Conservation (phyloP, 2,888 invertebrate genomes). For the Polyommatus icarus region DNA sequence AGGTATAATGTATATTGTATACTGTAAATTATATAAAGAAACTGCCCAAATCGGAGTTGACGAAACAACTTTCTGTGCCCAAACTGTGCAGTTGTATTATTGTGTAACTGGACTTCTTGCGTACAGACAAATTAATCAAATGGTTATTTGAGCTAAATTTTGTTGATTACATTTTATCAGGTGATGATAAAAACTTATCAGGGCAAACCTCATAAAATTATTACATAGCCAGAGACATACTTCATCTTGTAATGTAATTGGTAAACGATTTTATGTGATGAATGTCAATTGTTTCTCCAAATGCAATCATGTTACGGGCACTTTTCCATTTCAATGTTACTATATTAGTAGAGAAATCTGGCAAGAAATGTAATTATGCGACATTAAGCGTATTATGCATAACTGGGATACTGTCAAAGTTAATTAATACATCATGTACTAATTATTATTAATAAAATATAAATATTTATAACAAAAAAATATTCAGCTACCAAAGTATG, state of each 20-base stretch:
- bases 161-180: neutral
- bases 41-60: too few species aligned
- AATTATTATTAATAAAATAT: neutral
- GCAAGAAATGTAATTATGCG: neutral
- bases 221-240: neutral
- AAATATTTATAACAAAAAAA: constrained; percentile 7
- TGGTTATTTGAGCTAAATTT: neutral
- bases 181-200: neutral
- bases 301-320: neutral
- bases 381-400: constrained; percentile 1
- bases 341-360: constrained; percentile 6
- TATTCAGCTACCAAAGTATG: constrained; percentile 32
- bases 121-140: neutral
- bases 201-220: neutral
- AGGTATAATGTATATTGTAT: too few species aligned
- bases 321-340: neutral
- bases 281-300: neutral
- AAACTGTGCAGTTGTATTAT: neutral
- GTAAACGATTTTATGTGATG: neutral
- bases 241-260: neutral
- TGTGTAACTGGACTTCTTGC: too few species aligned
- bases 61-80: neutral
- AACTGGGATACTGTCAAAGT: constrained; percentile 11
- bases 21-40: too few species aligned
- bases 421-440: neutral